Percentiles rank a stretch among this genome's conserved stretches.
Evolutionary conservation across 2,888 invertebrate genomes (phyloP).

Genomic region (Incurvaria masculella): DNA sequence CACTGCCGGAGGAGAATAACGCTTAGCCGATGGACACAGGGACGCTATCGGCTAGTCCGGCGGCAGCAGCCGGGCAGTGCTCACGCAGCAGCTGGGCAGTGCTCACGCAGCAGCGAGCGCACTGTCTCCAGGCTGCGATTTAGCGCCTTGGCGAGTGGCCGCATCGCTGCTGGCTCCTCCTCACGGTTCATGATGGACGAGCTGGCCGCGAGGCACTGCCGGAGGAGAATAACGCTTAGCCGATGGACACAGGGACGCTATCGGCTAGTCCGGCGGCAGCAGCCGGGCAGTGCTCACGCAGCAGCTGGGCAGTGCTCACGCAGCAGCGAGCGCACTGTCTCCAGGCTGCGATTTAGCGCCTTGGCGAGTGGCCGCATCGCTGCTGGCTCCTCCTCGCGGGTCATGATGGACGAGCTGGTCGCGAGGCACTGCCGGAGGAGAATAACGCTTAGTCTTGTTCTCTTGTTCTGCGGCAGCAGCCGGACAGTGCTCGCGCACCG

Average conservation of each 20-base stretch:
- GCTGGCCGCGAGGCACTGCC: conserved; percentile 96
- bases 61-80: no score
- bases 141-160: conserved; percentile 93
- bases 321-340: conserved; percentile 85
- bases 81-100: no score
- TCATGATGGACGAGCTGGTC: conserved; percentile 97
- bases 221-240: conserved; percentile 23
- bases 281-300: no score
- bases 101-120: conserved; percentile 84
- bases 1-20: conserved; percentile 62
- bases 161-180: conserved; percentile 92
- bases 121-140: conserved; percentile 96
- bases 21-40: no score
- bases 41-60: no score
- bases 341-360: conserved; percentile 93
- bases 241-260: no score
- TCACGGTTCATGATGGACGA: conserved; percentile 98
- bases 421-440: conserved; percentile 97
- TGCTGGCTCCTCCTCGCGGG: conserved; percentile 92
- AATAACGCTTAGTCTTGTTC: no score
- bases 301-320: conserved; percentile 88
- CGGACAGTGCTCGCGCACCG: conserved; percentile 74
- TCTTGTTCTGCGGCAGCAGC: conserved; percentile 72
- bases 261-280: no score
- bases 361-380: conserved; percentile 96